A percentile compares a stretch with the other conserved stretches of the same genome.
phyloP scores from a whole-genome alignment of 2,888 invertebrate species.

The Dioctria rufipes region DNA sequence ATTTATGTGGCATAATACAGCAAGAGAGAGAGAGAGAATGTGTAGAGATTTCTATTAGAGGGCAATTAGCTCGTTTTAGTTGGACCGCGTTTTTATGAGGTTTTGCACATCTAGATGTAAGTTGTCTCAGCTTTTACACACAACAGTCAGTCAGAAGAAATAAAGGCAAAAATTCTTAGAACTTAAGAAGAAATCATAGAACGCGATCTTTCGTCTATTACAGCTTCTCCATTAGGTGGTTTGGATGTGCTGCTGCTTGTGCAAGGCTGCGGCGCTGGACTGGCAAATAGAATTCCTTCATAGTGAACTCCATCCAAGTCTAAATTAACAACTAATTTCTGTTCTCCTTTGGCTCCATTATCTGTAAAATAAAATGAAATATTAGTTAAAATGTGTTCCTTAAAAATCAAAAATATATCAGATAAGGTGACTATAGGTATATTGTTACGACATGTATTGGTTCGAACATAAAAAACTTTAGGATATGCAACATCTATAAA shows the following conservation, averaged over 20 bases:
- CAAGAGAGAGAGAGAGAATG: no score
- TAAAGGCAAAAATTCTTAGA: background rate
- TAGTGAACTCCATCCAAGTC: slow-evolving; percentile 96
- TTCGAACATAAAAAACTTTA: no score
- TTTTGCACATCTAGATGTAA: no score
- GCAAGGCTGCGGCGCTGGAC: slow-evolving; percentile 61
- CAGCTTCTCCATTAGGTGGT: slow-evolving; percentile 28
- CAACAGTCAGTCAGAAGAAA: slow-evolving; percentile 8
- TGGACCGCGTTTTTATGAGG: no score
- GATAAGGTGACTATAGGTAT: no score
- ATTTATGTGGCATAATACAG: no score
- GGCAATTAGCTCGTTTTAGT: no score
- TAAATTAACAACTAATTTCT: slow-evolving; percentile 94
- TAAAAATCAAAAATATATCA: no score
- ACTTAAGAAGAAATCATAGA: slow-evolving; percentile 59
- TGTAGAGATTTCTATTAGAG: no score
- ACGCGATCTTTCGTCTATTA: slow-evolving; percentile 57
- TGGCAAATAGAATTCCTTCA: slow-evolving; percentile 92
- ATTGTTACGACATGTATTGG: no score
- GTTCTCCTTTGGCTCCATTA: slow-evolving; percentile 86
- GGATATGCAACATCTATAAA: no score
- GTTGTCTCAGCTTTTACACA: background rate
- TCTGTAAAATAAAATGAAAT: slow-evolving; percentile 74
- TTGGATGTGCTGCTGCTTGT: slow-evolving; percentile 32
- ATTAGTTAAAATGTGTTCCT: background rate